Evolutionary conservation across 2,888 invertebrate genomes (phyloP), one percentile per base, ranked within the genome.

Genomic region (Alloscopus bannaensis): DNA sequence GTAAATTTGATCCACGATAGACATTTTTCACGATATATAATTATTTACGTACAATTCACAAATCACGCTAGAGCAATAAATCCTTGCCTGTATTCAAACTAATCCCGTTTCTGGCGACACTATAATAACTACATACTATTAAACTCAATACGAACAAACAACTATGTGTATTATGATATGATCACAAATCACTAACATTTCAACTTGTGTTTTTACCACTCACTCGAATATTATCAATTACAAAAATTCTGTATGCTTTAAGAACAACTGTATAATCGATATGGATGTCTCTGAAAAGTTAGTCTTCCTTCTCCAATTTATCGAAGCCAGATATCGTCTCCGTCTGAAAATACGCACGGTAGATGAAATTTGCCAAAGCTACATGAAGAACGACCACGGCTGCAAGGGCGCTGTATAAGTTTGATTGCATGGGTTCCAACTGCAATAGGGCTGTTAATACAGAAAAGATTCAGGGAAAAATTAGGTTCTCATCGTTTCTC

Each of bases 301-400:
- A 87, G 77, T 86, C 87, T 82, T 86, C 85, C 72, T 87, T 87
- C 11, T 81, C 84, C 60, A 83, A 80, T 64, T 86, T 86, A 42
- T 84, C 85, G 71, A 84, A 86, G 11, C 85, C 84, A 47, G 83
- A 73, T 20, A 86, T 75, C 1, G 87, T 81, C 28, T 85, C 86
- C 1, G 85, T 88, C 60, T 88, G 92, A 84, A 91, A 92, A 88
- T 94, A 95, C 0, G 95, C 95, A 86, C 91, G 91, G 87, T 92
- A 93, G 86, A 95, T 94, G 87, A 94, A 95, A 57, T 94, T 89
- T 28, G 93, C 95, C 78, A 95, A 87, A 2, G 94, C 93, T 81
- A 94, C 87, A 87, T 95, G 95, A 68, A 95, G 89, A 4, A 93
- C 91, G 4, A 94, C 86, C 11, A 95, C 92, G 0, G 95, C 93